Evolutionary conservation across 2,797 vertebrate genomes (phyloP), one percentile per base, ranked within the genome.

Genomic region (Morus bassanus): DNA sequence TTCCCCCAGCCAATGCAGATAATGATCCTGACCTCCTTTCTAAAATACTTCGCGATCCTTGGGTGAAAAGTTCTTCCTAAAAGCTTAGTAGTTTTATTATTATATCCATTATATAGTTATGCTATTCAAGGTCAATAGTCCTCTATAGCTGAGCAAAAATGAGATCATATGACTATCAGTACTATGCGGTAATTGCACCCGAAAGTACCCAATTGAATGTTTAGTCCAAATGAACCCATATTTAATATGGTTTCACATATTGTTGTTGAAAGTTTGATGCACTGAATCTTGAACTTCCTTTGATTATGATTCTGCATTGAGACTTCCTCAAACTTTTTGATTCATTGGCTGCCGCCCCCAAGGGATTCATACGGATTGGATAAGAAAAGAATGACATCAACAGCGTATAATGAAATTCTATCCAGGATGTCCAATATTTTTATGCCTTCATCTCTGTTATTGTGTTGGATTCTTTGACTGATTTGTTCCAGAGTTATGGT

Each of bases 21-120:
- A 97, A 97, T 97, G 92, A 95, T 92, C 91, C 78, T 95, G 95
- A 96, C 95, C 94, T 97, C 89, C 82, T 97, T 97, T 95, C 85
- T 88, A 84, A 96, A 96, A 95, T 80, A 24, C 82, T 92, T 96
- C 94, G 82, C 16, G 45, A 89, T 72, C 85, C 73, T 93, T 95
- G 94, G 95, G 92, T 95, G 92, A 93, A 97, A 95, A 95, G 92
- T 97, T 96, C 89, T 95, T 27, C 95, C 41, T 88, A 83, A 94
- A 95, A 91, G 45, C 28, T 45, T 69, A 75, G n/a, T 92, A 91
- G 81, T 70, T 94, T 89, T 89, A 91, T 92, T 96, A 85, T 95
- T 96, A 75, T 88, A 92, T 83, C 94, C 75, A 96, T 96, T 96
- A 88, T 94, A 91, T 77, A 88, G 91, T 92, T 92, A 75, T 4